Base-by-base conservation (phyloP, 2,113 vertebrate species). In the Zootoca vivipara region DNA sequence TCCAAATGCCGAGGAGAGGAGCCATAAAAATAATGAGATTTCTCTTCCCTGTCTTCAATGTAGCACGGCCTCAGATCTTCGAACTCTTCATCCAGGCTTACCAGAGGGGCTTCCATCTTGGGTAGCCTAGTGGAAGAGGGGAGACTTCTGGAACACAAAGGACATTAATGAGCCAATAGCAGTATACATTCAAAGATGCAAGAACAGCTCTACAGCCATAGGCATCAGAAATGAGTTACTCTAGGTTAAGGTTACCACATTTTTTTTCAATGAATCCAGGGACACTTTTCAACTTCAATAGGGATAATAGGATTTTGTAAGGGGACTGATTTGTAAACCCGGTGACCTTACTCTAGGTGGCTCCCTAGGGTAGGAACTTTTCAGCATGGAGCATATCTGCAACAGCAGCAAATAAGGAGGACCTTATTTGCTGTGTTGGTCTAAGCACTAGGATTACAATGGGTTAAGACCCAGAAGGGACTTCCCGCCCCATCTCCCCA, bases 1-100 rank as follows among this genome's bases (percentile, higher is more conserved):
- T 99, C 98, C 3, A 98, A 95, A 26, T 93, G 96, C 88, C 93
- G 97, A 88, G 58, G 96, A 92, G 93, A 95, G 16, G 95, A 94
- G 82, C 97, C 96, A 1, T 97, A 96, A 67, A 97, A 93, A 91
- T 94, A 93, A 35, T 30, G 94, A 0, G 95, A 93, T 16, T 95
- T 95, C 86, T 97, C 96, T 69, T 98, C 97, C 12, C 38, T 90
- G 10, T 98, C 97, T 24, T 98, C 98, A 2, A 96, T 96, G 77
- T 95, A 97, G 85, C 94, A 97, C 15, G 97, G 97, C 85, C 98
- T 95, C 75, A 99, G 97, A 92, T 99, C 98, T 90, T 99, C 98
- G 69, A 98, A 99, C 94, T 99, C 98, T 93, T 99, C 98, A 46
- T 99, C 98, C 93, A 99, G 93, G 92, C 98, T 98, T 92, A 98